Base-by-base conservation (phyloP, 2,888 invertebrate genomes). In the Acrocera orbiculus region DNA sequence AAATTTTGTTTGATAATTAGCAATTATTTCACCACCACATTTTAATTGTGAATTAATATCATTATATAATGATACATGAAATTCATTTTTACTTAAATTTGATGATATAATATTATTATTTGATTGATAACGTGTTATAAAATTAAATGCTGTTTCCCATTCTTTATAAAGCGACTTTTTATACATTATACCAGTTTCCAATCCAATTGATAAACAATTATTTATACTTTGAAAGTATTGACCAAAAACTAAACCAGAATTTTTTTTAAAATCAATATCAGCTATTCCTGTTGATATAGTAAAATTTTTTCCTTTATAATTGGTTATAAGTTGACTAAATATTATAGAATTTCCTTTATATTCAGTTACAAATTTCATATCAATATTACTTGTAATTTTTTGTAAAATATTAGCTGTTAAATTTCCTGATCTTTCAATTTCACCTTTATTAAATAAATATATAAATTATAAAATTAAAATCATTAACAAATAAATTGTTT, bases 341-440 rank as follows among this genome's bases (percentile, higher is more conserved):
- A 28, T 11, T 10, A 37, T 16, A 4, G 27, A 23, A 9, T 16
- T 26, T 9, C 33, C 33, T 14, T 30, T 30, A 17, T 35, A 40
- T 23, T 37, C 30, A 11, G 32, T 28, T 8, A 30, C 32, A 19
- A 32, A 30, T 30, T 37, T 40, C 13, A 40, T 10, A 15, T 15
- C 2, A 9, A 31, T 6, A 9, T 31, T 27, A 25, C 30, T 16
- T 11, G 26, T 32, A 6, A 40, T n/a, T 15, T 27, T 22, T 15
- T 40, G 37, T 8, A 40, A 13, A 17, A 40, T 28, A 25, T 33
- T 40, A 13, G 37, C 37, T 27, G 37, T 30, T 34, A 40, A 34
- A 13, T 15, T 31, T 13, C 37, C 40, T 16, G 27, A 22, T 26
- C 19, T 19, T 14, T 37, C 33, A 10, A 40, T 37, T 35, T 37